Percentiles rank a stretch among this genome's conserved stretches.
phyloP scores from a whole-genome alignment of 2,113 vertebrate genomes.

The Prunella fulvescens region DNA sequence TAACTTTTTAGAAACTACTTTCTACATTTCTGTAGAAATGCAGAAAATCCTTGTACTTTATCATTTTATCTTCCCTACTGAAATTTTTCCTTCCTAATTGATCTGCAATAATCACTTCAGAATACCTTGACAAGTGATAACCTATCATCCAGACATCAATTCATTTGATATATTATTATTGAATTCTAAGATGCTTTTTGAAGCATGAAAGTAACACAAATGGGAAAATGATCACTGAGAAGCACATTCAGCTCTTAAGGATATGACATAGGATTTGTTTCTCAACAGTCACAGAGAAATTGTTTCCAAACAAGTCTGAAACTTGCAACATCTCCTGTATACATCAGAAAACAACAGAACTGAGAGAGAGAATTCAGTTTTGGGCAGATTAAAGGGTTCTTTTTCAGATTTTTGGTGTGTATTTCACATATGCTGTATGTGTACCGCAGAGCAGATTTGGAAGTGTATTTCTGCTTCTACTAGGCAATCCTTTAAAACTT shows the following conservation, averaged over 20 bases:
- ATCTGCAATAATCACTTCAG: not conserved
- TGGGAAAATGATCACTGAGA: not conserved
- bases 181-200: not conserved
- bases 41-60: not conserved
- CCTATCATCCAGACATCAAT: not conserved
- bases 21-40: not conserved
- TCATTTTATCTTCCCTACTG: not conserved
- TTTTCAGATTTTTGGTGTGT: not conserved
- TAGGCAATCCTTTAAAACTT: conserved; percentile 39
- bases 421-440: not conserved
- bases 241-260: not conserved
- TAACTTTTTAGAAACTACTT: not conserved
- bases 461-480: conserved; percentile 26
- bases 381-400: not conserved
- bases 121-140: not conserved
- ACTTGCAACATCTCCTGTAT: not conserved
- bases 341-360: not conserved
- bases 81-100: not conserved
- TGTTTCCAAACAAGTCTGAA: not conserved
- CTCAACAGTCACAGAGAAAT: not conserved
- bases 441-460: not conserved
- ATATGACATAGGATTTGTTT: not conserved
- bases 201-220: not conserved
- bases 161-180: not conserved
- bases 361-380: not conserved